Percentiles rank a stretch among this genome's conserved stretches.
These are phyloP conservation scores for Gadus chalcogrammus DNA, from an alignment of 2,113 vertebrate species.

Conservation along the genomic window DNA sequence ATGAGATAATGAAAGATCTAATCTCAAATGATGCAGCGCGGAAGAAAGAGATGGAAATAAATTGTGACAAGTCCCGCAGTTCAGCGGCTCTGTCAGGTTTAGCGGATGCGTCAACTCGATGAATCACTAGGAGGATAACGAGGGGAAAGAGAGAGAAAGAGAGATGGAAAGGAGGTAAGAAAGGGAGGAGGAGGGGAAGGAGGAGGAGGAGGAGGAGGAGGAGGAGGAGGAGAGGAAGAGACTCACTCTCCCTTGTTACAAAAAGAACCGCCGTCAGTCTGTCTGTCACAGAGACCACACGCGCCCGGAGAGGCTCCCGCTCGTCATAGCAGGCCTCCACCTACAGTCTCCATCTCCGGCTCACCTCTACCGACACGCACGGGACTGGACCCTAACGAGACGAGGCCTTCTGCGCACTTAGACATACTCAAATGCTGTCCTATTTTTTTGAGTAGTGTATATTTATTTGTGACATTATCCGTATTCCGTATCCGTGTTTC, in stretches of 20 bases:
- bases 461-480: too few relatives aligned
- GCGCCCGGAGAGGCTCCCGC: slow-evolving; percentile 50
- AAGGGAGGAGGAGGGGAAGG: slow-evolving; percentile 24
- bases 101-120: slow-evolving; percentile 69
- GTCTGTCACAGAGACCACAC: slow-evolving; percentile 68
- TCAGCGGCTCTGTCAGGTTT: slow-evolving; percentile 46
- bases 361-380: neutral
- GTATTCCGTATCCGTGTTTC: too few relatives aligned
- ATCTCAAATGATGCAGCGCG: slow-evolving; percentile 21
- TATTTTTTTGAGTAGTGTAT: neutral
- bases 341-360: slow-evolving; percentile 7
- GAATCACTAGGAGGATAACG: slow-evolving; percentile 66
- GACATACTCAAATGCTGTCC: too few relatives aligned
- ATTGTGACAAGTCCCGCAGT: slow-evolving; percentile 69
- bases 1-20: slow-evolving; percentile 62
- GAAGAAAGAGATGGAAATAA: slow-evolving; percentile 46
- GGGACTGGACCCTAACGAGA: too few relatives aligned
- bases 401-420: neutral
- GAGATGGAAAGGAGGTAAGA: slow-evolving; percentile 26
- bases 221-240: slow-evolving; percentile 46
- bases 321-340: slow-evolving; percentile 30
- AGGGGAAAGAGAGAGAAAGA: slow-evolving; percentile 25
- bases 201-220: slow-evolving; percentile 41
- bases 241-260: slow-evolving; percentile 55
- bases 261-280: slow-evolving; percentile 69